Evolutionary conservation across 2,888 invertebrate genomes (phyloP), one percentile per base, ranked within the genome.

Genomic region (Nematopogon swammerdamellus): DNA sequence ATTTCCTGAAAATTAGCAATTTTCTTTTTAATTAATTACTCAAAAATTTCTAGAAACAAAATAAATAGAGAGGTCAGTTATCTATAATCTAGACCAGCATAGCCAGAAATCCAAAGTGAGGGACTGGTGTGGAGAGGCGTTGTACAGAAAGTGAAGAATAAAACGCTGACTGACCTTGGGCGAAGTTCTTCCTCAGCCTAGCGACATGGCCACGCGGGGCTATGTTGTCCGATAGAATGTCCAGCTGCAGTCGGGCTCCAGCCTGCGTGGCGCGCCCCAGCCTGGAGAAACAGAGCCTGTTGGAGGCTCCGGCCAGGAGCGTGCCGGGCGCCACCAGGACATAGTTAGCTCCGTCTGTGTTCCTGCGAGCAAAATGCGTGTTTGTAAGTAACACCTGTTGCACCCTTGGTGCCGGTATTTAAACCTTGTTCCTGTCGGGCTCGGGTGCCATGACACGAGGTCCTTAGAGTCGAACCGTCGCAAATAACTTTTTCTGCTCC

Each of bases 311-410:
- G 0, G 76, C 68, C 2, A 74, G 62, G 14, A 80, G 62, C 3
- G 72, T 72, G 0, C 79, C 79, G 2, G 79, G 79, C 0, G 67
- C 68, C 44, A 80, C 59, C 58, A 80, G 66, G 18, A 72, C 57
- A 60, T 72, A 73, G 60, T 72, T 71, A 8, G 36, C 36, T 3
- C 36, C 36, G 11, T 36, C 36, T 4, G 6, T 14, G n/a, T 8
- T 14, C 36, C 36, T 36, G 14, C 36, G 11, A 36, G 11, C 36
- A 14, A 8, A 14, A 14, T 14, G n/a, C n/a, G n/a, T n/a, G n/a
- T n/a, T n/a, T n/a, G n/a, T n/a, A n/a, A n/a, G n/a, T n/a, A n/a
- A n/a, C n/a, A n/a, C 11, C 36, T 3, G n/a, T 3, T 36, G 11
- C 3, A 14, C 8, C 36, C n/a, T 14, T 8, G 8, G 11, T 3